Conservation (phyloP, 92 coral and sea anemone species). For the Muricea muricata region DNA sequence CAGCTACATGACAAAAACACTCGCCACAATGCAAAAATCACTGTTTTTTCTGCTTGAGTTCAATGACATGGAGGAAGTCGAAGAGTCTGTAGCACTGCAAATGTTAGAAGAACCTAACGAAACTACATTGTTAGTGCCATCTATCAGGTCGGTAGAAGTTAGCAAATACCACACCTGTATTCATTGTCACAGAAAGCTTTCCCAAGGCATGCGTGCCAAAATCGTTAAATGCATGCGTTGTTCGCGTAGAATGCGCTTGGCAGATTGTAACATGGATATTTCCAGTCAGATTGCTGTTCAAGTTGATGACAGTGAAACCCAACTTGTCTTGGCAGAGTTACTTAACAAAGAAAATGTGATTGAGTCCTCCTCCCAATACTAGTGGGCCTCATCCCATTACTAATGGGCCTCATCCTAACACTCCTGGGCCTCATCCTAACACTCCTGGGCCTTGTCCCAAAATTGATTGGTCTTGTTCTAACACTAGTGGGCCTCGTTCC, state of each 20-base stretch:
- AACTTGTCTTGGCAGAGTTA: neutral
- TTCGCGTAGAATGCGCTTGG: constrained; percentile 3
- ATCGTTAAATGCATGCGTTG: neutral
- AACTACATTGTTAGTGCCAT: neutral
- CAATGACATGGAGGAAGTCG: neutral
- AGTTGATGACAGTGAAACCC: neutral
- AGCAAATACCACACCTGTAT: neutral
- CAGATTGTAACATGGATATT: neutral
- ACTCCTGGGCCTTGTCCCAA: too few relatives aligned
- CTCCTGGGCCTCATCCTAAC: too few relatives aligned
- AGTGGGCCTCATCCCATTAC: too few relatives aligned
- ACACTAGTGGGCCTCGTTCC: too few relatives aligned
- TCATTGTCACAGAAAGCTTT: neutral
- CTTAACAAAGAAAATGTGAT: neutral
- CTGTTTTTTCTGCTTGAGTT: neutral
- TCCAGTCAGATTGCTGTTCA: neutral
- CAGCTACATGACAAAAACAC: neutral
- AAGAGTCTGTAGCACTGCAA: neutral
- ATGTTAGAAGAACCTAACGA: neutral
- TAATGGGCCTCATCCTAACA: too few relatives aligned
- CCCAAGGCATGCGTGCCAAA: neutral
- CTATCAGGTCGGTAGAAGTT: neutral
- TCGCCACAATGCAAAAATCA: neutral
- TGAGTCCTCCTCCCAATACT: neutral
- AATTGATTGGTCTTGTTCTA: too few relatives aligned